These are phyloP conservation scores for Aphaenogaster floridana DNA, from an alignment of 1,140 invertebrate genomes.

Conservation along the genomic window DNA sequence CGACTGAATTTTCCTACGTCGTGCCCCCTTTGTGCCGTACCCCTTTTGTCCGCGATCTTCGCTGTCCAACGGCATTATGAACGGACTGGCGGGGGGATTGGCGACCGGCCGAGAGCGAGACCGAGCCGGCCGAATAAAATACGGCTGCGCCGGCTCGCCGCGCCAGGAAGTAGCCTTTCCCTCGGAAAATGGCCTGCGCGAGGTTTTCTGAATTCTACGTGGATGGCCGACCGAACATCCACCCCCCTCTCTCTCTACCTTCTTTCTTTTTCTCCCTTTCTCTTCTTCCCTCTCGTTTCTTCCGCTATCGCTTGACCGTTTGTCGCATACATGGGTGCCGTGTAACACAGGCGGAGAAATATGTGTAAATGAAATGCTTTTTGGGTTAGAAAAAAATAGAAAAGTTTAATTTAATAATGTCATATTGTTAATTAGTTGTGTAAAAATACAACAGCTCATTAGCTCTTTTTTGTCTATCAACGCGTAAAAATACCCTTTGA, in stretches of 20 bases:
- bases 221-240: constrained; percentile 32
- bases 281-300: neutral
- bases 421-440: neutral
- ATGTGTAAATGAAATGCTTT: neutral
- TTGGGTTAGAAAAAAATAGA: neutral
- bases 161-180: constrained; percentile 71
- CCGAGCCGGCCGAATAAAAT: constrained; percentile 74
- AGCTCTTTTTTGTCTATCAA: neutral
- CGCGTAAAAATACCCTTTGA: neutral
- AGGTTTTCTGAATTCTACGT: constrained; percentile 73
- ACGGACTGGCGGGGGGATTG: constrained; percentile 6
- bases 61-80: constrained; percentile 73
- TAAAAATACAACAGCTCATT: too few relatives aligned
- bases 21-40: constrained; percentile 55
- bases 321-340: neutral
- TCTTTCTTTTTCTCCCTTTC: neutral
- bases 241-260: neutral
- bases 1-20: constrained; percentile 74
- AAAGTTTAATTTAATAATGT: neutral
- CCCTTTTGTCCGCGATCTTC: constrained; percentile 75
- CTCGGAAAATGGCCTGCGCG: constrained; percentile 71
- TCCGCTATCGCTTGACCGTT: constrained; percentile 34
- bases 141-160: constrained; percentile 60
- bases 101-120: constrained; percentile 28
- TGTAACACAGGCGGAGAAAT: neutral